Conservation (phyloP, 2,113 vertebrate genomes). For the Muntiacus reevesi region DNA sequence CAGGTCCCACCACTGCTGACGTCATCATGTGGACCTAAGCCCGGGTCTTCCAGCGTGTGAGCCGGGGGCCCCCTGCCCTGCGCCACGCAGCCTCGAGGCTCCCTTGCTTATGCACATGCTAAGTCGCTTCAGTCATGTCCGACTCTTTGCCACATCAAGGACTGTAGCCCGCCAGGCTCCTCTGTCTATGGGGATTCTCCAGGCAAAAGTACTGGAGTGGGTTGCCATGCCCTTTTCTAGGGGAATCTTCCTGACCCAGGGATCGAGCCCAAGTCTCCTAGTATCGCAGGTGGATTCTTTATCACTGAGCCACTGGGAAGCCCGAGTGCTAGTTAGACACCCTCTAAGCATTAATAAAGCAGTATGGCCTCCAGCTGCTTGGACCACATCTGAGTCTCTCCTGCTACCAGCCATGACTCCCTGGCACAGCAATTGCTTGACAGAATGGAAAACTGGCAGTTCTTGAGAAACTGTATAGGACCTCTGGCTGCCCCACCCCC, state of each 20-base stretch:
- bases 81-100: not conserved
- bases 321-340: not conserved
- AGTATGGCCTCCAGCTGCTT: not conserved
- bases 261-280: not conserved
- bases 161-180: not conserved
- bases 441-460: not conserved
- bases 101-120: not conserved
- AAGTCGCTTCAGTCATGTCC: not conserved
- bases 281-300: not conserved
- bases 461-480: not conserved
- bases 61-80: not conserved
- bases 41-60: too few relatives aligned
- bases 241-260: not conserved
- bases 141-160: not conserved
- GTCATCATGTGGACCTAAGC: not conserved
- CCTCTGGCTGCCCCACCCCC: not conserved
- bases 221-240: not conserved
- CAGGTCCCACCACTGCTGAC: not conserved
- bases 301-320: not conserved
- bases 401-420: not conserved
- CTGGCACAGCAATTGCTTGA: accelerated
- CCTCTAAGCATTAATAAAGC: not conserved
- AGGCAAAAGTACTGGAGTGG: not conserved
- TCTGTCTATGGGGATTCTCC: not conserved
- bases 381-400: not conserved